Evolutionary conservation across 2,888 invertebrate genomes (phyloP).

Genomic region (Tenthredo mesomela): DNA sequence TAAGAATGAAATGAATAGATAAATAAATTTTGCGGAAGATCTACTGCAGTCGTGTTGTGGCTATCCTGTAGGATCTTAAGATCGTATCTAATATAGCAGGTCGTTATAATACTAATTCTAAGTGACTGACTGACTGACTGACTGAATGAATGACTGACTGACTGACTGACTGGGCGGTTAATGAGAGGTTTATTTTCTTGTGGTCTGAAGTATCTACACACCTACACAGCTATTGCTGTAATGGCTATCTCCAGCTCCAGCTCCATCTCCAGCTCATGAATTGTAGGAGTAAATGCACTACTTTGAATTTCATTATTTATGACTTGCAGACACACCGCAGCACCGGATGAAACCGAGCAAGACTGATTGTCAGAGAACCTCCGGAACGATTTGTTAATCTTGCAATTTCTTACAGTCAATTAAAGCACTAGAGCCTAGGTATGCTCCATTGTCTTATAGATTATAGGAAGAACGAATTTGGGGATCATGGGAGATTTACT

Average conservation of each 20-base stretch:
- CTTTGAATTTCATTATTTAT: constrained; percentile 39
- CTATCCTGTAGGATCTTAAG: neutral
- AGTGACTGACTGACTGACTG: neutral
- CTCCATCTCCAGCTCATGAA: neutral
- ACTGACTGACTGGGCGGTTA: neutral
- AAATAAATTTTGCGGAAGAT: neutral
- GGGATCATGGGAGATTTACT: no score
- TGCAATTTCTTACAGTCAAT: neutral
- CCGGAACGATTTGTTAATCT: neutral
- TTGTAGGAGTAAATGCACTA: neutral
- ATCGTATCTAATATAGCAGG: neutral
- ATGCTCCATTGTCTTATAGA: neutral
- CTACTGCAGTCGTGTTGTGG: neutral
- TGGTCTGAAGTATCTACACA: neutral
- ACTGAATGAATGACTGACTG: neutral
- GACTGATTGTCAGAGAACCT: neutral
- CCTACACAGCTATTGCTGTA: neutral
- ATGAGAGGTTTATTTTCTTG: neutral
- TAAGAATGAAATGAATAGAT: neutral
- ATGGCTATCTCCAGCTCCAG: neutral
- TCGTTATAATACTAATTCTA: neutral
- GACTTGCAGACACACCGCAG: neutral
- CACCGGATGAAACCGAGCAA: constrained; percentile 18
- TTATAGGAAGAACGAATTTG: neutral
- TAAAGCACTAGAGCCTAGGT: neutral